Evolutionary conservation across 1,140 invertebrate genomes (phyloP).

Genomic region (Scaptomyza graminum): DNA sequence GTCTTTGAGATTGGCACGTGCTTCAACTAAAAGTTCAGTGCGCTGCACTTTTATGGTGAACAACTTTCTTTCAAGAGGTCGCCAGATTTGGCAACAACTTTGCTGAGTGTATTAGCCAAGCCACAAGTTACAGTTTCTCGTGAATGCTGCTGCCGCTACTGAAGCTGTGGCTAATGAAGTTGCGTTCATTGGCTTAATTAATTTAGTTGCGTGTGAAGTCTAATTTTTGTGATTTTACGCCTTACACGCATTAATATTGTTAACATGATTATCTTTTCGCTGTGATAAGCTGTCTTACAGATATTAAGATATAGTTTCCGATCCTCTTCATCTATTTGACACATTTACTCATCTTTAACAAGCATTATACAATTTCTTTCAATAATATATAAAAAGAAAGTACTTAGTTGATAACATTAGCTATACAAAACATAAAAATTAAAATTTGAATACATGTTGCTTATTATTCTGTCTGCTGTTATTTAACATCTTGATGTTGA

Average conservation of each 20-base stretch:
- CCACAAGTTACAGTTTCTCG: slow-evolving; percentile 5
- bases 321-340: background rate
- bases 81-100: slow-evolving; percentile 8
- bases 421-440: too few species aligned
- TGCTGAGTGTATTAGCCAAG: slow-evolving; percentile 32
- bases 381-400: too few species aligned
- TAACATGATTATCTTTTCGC: background rate
- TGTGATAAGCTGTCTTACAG: background rate
- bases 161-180: slow-evolving; percentile 59
- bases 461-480: too few species aligned
- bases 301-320: background rate
- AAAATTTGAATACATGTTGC: too few species aligned
- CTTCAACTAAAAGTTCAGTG: slow-evolving; percentile 18
- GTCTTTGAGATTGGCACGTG: slow-evolving; percentile 48
- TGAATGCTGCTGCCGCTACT: slow-evolving; percentile 3
- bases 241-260: background rate
- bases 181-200: slow-evolving; percentile 66
- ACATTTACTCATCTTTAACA: too few species aligned
- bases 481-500: too few species aligned
- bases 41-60: slow-evolving; percentile 11
- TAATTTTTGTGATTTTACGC: slow-evolving; percentile 48
- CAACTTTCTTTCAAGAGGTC: slow-evolving; percentile 4
- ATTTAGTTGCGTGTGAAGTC: slow-evolving; percentile 52
- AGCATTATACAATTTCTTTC: too few species aligned
- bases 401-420: too few species aligned